Conservation (phyloP, 2,888 invertebrate genomes). For the Nymphalis c-album region DNA sequence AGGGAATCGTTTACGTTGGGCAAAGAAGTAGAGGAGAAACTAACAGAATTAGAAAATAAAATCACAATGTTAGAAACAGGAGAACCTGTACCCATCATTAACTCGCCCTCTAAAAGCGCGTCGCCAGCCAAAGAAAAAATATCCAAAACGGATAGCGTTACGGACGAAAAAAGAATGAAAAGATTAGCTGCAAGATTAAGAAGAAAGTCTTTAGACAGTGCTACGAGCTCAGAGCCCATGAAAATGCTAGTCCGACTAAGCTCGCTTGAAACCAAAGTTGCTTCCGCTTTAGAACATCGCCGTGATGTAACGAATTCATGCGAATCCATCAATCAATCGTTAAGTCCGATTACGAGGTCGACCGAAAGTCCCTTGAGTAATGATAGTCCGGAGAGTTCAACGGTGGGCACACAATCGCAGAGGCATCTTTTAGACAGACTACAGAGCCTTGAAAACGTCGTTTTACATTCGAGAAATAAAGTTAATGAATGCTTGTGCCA, state of each 20-base stretch:
- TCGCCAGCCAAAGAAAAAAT: slow-evolving; percentile 80
- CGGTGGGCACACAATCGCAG: slow-evolving; percentile 76
- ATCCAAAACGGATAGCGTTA: slow-evolving; percentile 72
- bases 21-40: slow-evolving; percentile 92
- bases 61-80: slow-evolving; percentile 84
- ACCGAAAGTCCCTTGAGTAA: slow-evolving; percentile 63
- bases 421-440: slow-evolving; percentile 81
- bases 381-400: slow-evolving; percentile 57
- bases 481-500: slow-evolving; percentile 85
- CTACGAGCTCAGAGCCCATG: slow-evolving; percentile 89
- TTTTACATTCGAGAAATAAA: slow-evolving; percentile 84
- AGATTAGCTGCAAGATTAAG: slow-evolving; percentile 82
- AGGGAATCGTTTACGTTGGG: slow-evolving; percentile 90
- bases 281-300: slow-evolving; percentile 79
- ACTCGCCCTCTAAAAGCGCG: slow-evolving; percentile 77
- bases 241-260: slow-evolving; percentile 89
- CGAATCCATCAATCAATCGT: slow-evolving; percentile 62
- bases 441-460: slow-evolving; percentile 82
- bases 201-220: slow-evolving; percentile 89
- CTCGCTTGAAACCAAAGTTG: slow-evolving; percentile 89
- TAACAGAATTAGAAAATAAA: slow-evolving; percentile 90
- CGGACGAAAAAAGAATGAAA: slow-evolving; percentile 77
- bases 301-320: slow-evolving; percentile 78
- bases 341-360: slow-evolving; percentile 69
- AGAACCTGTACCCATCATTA: slow-evolving; percentile 68